These are phyloP conservation scores for Ricordea florida DNA, from an alignment of 92 coral and sea anemone genomes.

Conservation along the genomic window DNA sequence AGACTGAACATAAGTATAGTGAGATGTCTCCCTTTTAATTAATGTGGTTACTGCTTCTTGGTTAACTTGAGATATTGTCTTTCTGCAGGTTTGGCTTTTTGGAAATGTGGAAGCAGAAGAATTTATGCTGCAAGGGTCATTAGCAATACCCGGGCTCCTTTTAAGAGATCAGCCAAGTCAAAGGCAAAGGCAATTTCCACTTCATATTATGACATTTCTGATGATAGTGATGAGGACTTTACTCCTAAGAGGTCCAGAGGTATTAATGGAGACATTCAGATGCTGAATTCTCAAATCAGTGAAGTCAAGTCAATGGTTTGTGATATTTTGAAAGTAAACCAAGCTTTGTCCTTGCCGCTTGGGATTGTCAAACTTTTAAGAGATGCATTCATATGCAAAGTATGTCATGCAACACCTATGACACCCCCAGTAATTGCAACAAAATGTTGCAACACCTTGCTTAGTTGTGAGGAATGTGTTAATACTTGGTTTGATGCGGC, in stretches of 20 bases:
- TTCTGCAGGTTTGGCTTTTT: conserved; percentile 60
- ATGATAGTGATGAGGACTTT: conserved; percentile 59
- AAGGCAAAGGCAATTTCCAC: conserved; percentile 36
- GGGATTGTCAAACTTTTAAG: conserved; percentile 54
- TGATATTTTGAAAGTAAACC: conserved; percentile 56
- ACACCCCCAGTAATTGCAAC: conserved; percentile 61
- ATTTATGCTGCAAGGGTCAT: conserved; percentile 50
- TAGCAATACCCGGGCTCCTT: conserved; percentile 11
- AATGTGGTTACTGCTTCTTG: neutral
- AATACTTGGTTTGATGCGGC: conserved; percentile 65
- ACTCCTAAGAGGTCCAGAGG: conserved; percentile 43
- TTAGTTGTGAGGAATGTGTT: conserved; percentile 70
- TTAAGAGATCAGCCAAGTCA: conserved; percentile 37
- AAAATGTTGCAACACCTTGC: conserved; percentile 61
- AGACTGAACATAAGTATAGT: conserved; percentile 1
- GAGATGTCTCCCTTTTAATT: neutral
- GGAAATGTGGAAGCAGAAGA: conserved; percentile 74
- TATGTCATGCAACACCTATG: conserved; percentile 61
- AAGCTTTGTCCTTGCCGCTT: conserved; percentile 60
- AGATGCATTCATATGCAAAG: conserved; percentile 73
- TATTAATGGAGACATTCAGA: conserved; percentile 34
- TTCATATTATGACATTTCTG: conserved; percentile 37
- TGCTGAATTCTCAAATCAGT: conserved; percentile 21
- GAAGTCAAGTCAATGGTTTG: conserved; percentile 50
- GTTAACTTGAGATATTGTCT: conserved; percentile 5